Evolutionary conservation across 2,797 vertebrate genomes (phyloP).

Genomic region (Muscicapa comitata): DNA sequence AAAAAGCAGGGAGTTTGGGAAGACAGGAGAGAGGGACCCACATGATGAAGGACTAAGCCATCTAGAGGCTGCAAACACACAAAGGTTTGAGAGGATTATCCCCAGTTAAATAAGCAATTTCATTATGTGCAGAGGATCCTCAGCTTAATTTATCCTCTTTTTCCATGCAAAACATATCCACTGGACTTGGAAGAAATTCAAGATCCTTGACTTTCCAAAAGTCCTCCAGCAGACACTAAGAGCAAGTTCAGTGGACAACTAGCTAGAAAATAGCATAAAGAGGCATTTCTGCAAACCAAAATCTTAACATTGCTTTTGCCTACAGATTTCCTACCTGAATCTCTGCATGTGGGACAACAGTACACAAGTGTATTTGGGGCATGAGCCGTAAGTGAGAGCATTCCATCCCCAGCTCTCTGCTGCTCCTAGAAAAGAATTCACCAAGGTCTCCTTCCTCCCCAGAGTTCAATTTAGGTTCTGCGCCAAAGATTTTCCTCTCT

Average conservation of each 20-base stretch:
- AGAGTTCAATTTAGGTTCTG: not conserved
- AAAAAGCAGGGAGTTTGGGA: not conserved
- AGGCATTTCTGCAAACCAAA: not conserved
- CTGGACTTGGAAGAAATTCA: not conserved
- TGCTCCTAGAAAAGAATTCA: not conserved
- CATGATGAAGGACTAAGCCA: not conserved
- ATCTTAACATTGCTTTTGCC: not conserved
- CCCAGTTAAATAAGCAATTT: not conserved
- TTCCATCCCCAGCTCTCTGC: not conserved
- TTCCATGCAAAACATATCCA: not conserved
- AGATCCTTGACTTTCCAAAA: not conserved
- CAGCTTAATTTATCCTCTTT: not conserved
- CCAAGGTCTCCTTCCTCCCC: not conserved
- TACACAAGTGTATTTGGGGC: not conserved
- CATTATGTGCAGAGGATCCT: not conserved
- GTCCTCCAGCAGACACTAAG: not conserved
- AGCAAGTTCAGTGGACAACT: not conserved
- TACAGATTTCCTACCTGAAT: not conserved
- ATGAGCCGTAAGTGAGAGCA: not conserved
- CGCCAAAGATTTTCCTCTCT: not conserved
- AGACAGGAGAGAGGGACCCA: not conserved
- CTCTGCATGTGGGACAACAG: fast-evolving
- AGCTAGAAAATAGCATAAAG: not conserved
- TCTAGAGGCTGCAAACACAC: not conserved
- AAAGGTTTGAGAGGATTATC: not conserved